These are phyloP conservation scores for Alces alces DNA, from an alignment of 2,113 vertebrate species.

Conservation along the genomic window DNA sequence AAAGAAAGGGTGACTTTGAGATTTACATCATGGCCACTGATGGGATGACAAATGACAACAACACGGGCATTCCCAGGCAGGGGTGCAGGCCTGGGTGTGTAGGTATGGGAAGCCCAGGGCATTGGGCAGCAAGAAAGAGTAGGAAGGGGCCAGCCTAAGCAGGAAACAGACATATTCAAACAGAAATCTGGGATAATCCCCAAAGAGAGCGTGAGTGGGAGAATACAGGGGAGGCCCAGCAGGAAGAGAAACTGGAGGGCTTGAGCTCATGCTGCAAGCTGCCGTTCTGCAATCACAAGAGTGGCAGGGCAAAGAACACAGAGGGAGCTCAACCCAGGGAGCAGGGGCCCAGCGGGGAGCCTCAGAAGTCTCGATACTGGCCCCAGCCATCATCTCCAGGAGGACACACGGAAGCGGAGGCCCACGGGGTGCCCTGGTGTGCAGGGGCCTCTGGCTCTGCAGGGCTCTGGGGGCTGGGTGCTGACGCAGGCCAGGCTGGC, in stretches of 20 bases:
- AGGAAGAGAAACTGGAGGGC: not conserved
- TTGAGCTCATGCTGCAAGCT: not conserved
- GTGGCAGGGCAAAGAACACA: not conserved
- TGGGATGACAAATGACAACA: not conserved
- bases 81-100: not conserved
- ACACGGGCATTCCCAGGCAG: rapidly evolving
- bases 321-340: not conserved
- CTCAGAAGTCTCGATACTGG: rapidly evolving
- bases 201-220: not conserved
- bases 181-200: not conserved
- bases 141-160: not conserved
- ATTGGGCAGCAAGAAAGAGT: not conserved
- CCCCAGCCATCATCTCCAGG: rapidly evolving
- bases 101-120: not conserved
- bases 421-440: rapidly evolving
- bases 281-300: not conserved
- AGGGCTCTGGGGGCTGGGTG: not conserved
- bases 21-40: not conserved
- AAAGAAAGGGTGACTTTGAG: not conserved
- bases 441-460: no score
- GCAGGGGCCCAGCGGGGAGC: not conserved
- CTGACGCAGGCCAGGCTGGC: not conserved
- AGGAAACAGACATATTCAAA: no score
- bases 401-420: not conserved
- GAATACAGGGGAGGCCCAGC: not conserved